These are phyloP conservation scores for Menura novaehollandiae DNA, from an alignment of 2,113 vertebrate species.

Conservation along the genomic window DNA sequence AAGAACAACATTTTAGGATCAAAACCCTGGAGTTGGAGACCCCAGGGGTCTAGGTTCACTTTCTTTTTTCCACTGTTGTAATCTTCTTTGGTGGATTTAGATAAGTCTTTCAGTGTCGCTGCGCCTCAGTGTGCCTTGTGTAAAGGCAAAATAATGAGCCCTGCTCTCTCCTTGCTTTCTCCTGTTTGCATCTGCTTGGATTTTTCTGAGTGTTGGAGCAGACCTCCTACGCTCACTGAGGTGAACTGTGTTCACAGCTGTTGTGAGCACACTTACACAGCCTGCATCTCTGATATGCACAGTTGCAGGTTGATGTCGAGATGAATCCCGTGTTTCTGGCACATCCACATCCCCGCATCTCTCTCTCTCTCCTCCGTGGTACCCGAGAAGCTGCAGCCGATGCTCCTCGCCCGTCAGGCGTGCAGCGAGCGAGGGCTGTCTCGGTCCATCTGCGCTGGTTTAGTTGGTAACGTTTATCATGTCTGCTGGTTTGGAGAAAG, in stretches of 20 bases:
- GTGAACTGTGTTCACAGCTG: not conserved
- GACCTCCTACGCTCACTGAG: not conserved
- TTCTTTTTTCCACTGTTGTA: not conserved
- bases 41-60: not conserved
- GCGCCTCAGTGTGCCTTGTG: not conserved
- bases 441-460: not conserved
- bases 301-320: not conserved
- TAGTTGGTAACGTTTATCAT: not conserved
- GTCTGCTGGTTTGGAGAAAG: not conserved
- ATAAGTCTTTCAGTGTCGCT: not conserved
- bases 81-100: not conserved
- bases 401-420: not conserved
- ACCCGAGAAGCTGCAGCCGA: not conserved
- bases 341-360: not conserved
- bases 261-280: accelerated
- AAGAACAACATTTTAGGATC: not conserved
- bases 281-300: accelerated
- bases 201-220: not conserved
- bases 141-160: not conserved
- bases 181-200: not conserved
- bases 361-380: not conserved
- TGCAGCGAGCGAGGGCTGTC: not conserved
- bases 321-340: accelerated
- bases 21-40: not conserved
- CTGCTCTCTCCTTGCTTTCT: not conserved